A percentile compares a stretch with the other conserved stretches of the same genome.
Conservation (phyloP, 2,888 invertebrate genomes). For the Gortyna flavago region DNA sequence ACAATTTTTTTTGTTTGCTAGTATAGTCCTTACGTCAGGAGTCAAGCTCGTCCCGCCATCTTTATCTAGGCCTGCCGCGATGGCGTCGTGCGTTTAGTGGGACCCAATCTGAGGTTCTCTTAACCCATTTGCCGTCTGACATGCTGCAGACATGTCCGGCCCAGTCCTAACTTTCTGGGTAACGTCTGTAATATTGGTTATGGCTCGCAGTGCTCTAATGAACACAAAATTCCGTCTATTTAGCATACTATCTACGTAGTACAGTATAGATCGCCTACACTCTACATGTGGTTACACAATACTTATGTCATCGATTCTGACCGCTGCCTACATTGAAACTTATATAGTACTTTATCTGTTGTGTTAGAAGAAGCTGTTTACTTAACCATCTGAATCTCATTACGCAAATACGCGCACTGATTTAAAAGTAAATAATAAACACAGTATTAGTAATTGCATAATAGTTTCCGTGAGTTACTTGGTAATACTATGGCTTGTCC, state of each 20-base stretch:
- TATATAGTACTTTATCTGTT: slow-evolving; percentile 31
- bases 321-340: slow-evolving; percentile 49
- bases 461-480: background rate
- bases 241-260: slow-evolving; percentile 24
- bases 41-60: too few species aligned
- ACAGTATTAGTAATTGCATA: slow-evolving; percentile 20
- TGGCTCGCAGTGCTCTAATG: too few species aligned
- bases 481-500: background rate
- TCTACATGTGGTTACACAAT: slow-evolving; percentile 54
- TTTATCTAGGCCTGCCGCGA: too few species aligned
- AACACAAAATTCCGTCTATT: background rate
- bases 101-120: too few species aligned
- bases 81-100: too few species aligned
- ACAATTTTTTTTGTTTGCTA: too few species aligned
- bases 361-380: slow-evolving; percentile 43
- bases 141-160: too few species aligned
- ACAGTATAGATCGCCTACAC: slow-evolving; percentile 36
- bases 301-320: slow-evolving; percentile 60
- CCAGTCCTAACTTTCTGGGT: too few species aligned
- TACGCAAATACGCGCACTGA: slow-evolving; percentile 31
- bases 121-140: too few species aligned
- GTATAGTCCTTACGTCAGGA: too few species aligned
- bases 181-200: too few species aligned
- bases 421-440: slow-evolving; percentile 47
- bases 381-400: slow-evolving; percentile 35